Evolutionary conservation across 2,797 vertebrate species (phyloP), one percentile per base, ranked within the genome.

Genomic region (Neomorphus geoffroyi): DNA sequence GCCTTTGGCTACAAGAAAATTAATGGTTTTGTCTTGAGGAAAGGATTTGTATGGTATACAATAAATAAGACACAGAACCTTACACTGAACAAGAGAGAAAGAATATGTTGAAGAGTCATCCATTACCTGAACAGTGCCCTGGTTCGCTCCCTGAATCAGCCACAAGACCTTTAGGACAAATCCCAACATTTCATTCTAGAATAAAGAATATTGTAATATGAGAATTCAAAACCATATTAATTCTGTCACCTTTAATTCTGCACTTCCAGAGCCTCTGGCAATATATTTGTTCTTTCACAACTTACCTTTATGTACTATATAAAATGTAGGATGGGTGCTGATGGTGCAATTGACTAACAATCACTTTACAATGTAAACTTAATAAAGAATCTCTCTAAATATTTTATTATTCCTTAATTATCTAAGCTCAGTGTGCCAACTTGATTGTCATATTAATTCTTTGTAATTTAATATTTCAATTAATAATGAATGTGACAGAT

Each of bases 401-500:
- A 92, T 92, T 94, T 95, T 82, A 88, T 93, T 94, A 80, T 91
- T 83, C 48, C 46, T 78, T 91, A 94, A 96, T 80, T 93, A 90
- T 91, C 90, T 77, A 91, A 96, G 77, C 22, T 86, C 32, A 82
- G 14, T 90, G 74, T 92, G 84, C 88, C 88, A 97, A 94, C 70
- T 84, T 88, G 78, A 90, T 88, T 80, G 43, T 95, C 56, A 37
- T 94, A 96, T 94, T 96, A 94, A 96, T 97, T 92, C 75, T 92
- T 80, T 64, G 48, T 71, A 86, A 51, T 54, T 91, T 94, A 93
- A 79, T 80, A 93, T 90, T 93, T 90, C 57, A 81, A 88, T 97
- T 95, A 97, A 97, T 97, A 97, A 96, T 95, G 54, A 90, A 97
- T 96, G 73, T 90, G 58, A 80, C 33, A 51, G 13, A n/a, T 87